phyloP scores from a whole-genome alignment of 53 echinoderm and acorn worm species.

The Henricia sp. region DNA sequence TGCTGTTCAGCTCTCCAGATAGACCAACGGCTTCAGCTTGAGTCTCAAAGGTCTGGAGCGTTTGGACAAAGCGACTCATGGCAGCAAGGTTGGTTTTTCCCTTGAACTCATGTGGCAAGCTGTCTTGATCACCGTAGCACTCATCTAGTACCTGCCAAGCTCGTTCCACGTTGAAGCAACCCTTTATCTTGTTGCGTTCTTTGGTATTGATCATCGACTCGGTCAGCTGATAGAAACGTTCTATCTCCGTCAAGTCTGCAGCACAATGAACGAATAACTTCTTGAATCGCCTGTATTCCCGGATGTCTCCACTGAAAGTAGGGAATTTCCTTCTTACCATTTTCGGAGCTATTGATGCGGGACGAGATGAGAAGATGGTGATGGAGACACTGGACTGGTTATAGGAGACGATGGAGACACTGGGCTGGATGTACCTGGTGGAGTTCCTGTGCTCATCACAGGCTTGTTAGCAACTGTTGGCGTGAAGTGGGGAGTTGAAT shows the following conservation, averaged over 20 bases:
- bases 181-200: conserved; percentile 66
- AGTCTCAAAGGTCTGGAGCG: no score
- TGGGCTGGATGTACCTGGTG: neutral
- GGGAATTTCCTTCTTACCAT: conserved; percentile 77
- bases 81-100: no score
- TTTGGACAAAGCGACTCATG: no score
- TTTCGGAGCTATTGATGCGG: conserved; percentile 20
- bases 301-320: conserved; percentile 65
- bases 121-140: conserved; percentile 70
- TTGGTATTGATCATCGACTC: conserved; percentile 70
- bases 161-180: no score
- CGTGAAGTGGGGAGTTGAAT: conserved; percentile 45
- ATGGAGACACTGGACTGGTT: neutral
- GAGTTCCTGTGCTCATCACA: conserved; percentile 26
- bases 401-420: neutral
- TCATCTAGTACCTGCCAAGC: no score
- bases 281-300: conserved; percentile 64
- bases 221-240: conserved; percentile 77
- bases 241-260: conserved; percentile 67
- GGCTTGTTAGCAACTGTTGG: conserved; percentile 1
- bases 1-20: no score
- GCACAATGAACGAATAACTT: conserved; percentile 63
- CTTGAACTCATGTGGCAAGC: conserved; percentile 64
- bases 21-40: no score
- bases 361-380: neutral